Base-by-base conservation (phyloP, 2,888 invertebrate genomes). In the Elysia crispata region DNA sequence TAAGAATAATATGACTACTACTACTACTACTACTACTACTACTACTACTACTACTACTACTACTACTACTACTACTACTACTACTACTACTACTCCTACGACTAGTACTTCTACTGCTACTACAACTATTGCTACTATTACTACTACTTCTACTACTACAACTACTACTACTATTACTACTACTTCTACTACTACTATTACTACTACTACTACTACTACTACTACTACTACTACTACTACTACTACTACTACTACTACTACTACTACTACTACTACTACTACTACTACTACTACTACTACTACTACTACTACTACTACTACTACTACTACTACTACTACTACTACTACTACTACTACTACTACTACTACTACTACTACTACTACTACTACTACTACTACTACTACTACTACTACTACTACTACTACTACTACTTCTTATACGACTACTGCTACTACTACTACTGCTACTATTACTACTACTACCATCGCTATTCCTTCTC, bases 1-100 rank as follows among this genome's bases (percentile, higher is more conserved):
- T n/a, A n/a, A n/a, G n/a, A n/a, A n/a, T n/a, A n/a, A n/a, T n/a
- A n/a, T n/a, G n/a, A n/a, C n/a, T n/a, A n/a, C n/a, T n/a, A n/a
- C n/a, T n/a, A n/a, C n/a, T n/a, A n/a, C n/a, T n/a, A 57, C 79
- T 30, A 15, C 57, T 69, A 28, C 31, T 77, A 69, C 28, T 72
- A 69, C 23, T 69, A 28, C 69, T 30, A 20, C 28, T n/a, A n/a
- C n/a, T n/a, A n/a, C n/a, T n/a, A n/a, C n/a, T n/a, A n/a, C n/a
- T n/a, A n/a, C n/a, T n/a, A n/a, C n/a, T n/a, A n/a, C n/a, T n/a
- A n/a, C n/a, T n/a, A n/a, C n/a, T n/a, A n/a, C n/a, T n/a, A n/a
- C n/a, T n/a, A n/a, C n/a, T n/a, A n/a, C n/a, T n/a, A n/a, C n/a
- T n/a, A n/a, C n/a, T n/a, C n/a, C n/a, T n/a, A n/a, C n/a, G n/a